Conservation (phyloP, 2,797 vertebrate genomes). For the Eurystomus glaucurus region DNA sequence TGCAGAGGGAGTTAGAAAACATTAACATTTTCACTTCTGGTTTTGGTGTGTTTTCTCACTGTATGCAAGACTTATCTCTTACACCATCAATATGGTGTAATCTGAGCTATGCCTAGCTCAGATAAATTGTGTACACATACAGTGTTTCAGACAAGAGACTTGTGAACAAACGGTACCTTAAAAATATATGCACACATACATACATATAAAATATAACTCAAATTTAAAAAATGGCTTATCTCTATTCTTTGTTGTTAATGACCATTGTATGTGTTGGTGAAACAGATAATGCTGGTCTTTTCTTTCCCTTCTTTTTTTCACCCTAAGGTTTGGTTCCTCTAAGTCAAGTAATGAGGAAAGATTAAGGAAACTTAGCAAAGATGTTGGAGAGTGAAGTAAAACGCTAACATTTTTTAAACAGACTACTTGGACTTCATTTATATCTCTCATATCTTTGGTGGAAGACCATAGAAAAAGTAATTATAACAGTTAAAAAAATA, state of each 20-base stretch:
- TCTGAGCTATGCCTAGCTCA: rapidly evolving
- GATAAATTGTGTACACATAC: background rate
- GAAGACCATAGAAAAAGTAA: background rate
- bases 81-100: background rate
- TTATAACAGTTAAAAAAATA: background rate
- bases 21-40: rapidly evolving
- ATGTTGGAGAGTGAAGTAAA: background rate
- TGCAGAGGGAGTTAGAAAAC: background rate
- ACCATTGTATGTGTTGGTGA: background rate
- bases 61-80: background rate
- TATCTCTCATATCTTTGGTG: background rate
- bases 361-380: background rate
- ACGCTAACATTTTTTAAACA: background rate
- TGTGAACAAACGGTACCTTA: background rate
- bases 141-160: background rate
- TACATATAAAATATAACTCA: background rate
- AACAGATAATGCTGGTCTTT: background rate
- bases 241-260: background rate
- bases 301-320: background rate
- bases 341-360: background rate
- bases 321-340: background rate
- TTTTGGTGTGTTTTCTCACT: background rate
- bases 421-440: background rate
- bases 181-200: background rate
- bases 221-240: background rate